phyloP scores from a whole-genome alignment of 1,140 invertebrate species.

The Zaprionus camerounensis region DNA sequence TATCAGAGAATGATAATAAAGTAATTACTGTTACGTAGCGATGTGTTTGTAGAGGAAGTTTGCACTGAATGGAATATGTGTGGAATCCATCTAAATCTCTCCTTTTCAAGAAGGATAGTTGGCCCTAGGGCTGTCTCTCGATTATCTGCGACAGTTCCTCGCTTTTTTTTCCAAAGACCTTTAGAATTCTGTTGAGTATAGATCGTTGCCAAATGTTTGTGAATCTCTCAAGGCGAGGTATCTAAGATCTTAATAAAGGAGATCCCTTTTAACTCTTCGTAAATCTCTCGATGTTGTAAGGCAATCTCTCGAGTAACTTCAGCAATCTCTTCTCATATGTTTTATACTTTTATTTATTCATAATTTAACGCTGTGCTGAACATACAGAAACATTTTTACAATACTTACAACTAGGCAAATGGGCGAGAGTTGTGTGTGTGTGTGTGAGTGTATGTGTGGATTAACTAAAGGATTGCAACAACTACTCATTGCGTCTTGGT shows the following conservation, averaged over 20 bases:
- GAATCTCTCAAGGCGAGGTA: too few species aligned
- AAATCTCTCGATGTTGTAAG: neutral
- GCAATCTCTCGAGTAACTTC: neutral
- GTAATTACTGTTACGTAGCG: neutral
- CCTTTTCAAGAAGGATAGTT: too few species aligned
- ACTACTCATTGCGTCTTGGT: constrained; percentile 46
- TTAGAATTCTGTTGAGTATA: too few species aligned
- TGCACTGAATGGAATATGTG: neutral
- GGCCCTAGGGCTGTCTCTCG: too few species aligned
- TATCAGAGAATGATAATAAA: neutral
- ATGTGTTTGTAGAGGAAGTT: neutral
- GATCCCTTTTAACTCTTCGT: neutral
- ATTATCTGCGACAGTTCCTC: too few species aligned
- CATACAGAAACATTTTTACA: constrained; percentile 75
- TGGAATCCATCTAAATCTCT: neutral
- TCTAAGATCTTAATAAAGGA: too few species aligned
- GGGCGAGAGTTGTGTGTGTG: constrained; percentile 36
- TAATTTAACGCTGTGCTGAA: constrained; percentile 79
- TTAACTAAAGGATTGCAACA: constrained; percentile 63
- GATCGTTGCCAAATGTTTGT: too few species aligned
- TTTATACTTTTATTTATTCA: constrained; percentile 55
- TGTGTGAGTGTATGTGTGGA: constrained; percentile 26
- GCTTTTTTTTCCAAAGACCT: too few species aligned
- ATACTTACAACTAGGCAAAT: constrained; percentile 76
- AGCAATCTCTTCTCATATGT: neutral